Evolutionary conservation across 1,140 invertebrate genomes (phyloP).

Genomic region (Bombus breviceps): DNA sequence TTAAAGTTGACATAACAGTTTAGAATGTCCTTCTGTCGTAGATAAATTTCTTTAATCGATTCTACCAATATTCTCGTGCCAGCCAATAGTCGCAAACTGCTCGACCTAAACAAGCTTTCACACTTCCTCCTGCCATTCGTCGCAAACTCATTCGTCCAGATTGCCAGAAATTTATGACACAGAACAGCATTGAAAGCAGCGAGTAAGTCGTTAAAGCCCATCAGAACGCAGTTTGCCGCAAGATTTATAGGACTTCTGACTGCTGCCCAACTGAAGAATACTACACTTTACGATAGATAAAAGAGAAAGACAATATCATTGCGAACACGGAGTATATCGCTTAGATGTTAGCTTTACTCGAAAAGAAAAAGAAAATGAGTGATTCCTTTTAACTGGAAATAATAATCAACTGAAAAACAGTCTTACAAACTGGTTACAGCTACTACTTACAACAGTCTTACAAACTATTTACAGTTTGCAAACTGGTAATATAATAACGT

Average conservation of each 20-base stretch:
- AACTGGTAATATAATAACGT: neutral
- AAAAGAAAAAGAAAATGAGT: neutral
- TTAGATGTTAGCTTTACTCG: neutral
- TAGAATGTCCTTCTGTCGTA: neutral
- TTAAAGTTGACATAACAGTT: neutral
- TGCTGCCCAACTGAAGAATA: neutral
- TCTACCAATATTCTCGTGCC: neutral
- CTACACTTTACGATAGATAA: neutral
- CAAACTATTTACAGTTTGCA: no score
- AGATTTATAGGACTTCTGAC: constrained; percentile 49
- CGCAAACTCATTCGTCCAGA: constrained; percentile 9
- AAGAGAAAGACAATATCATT: neutral
- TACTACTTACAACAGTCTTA: no score
- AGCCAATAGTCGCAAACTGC: no score
- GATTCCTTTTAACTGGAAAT: neutral
- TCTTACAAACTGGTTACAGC: no score
- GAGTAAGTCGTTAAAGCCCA: constrained; percentile 59
- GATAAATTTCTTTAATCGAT: constrained; percentile 3
- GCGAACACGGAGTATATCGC: neutral
- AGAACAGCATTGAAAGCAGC: constrained; percentile 41
- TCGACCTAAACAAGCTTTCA: neutral
- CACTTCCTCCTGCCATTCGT: neutral
- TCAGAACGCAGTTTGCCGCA: constrained; percentile 8
- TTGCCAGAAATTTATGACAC: constrained; percentile 52
- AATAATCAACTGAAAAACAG: no score